Evolutionary conservation across 1,140 invertebrate genomes (phyloP).

Genomic region (Polypedilum pembai): DNA sequence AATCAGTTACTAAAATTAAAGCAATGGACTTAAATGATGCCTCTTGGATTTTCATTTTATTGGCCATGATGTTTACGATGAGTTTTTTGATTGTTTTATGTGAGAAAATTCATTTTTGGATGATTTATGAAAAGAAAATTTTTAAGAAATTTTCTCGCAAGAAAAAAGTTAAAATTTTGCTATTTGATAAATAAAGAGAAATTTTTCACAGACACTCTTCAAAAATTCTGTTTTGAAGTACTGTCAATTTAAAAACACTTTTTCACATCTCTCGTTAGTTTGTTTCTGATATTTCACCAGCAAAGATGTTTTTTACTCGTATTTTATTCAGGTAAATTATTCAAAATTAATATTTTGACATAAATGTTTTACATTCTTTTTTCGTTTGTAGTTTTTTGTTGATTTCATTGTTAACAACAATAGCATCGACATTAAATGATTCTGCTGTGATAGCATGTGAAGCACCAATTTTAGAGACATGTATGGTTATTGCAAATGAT

Average conservation of each 20-base stretch:
- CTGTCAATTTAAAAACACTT: neutral
- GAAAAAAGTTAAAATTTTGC: too few species aligned
- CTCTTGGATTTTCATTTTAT: slow-evolving; percentile 36
- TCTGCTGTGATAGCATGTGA: neutral
- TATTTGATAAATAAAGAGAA: too few species aligned
- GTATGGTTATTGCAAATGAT: neutral
- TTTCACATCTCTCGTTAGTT: neutral
- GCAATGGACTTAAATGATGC: slow-evolving; percentile 39
- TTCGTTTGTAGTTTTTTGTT: neutral
- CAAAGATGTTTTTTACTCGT: neutral
- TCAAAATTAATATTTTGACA: slow-evolving; percentile 2
- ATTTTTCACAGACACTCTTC: too few species aligned
- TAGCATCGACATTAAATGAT: neutral
- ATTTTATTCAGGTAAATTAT: neutral
- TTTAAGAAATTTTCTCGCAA: too few species aligned
- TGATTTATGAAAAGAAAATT: slow-evolving; percentile 26
- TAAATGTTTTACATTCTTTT: neutral
- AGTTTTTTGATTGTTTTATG: slow-evolving; percentile 34
- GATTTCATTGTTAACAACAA: neutral
- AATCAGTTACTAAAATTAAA: slow-evolving; percentile 31
- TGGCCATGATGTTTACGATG: slow-evolving; percentile 35
- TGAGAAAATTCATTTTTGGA: slow-evolving; percentile 34
- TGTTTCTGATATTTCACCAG: neutral
- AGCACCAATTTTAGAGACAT: neutral
- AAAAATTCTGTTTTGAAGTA: neutral